Evolutionary conservation across 1,140 invertebrate genomes (phyloP), one percentile per base, ranked within the genome.

Genomic region (Calosoma granatense): DNA sequence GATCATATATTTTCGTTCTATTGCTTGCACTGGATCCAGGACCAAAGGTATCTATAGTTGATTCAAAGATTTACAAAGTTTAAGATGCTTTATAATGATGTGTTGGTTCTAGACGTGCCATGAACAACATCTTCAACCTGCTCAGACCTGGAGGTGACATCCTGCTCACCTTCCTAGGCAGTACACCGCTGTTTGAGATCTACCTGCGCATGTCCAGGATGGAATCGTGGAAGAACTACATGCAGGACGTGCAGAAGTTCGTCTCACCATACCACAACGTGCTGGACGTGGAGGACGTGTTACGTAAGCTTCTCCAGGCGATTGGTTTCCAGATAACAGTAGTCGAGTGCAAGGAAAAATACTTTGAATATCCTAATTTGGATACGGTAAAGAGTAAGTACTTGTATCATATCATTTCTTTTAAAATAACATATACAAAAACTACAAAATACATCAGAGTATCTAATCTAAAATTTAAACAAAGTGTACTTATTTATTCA

Each of bases 1-100:
- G 76, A 86, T 59, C 86, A 89, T 63, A 79, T 81, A 1, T 81
- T 88, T 53, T 91, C 88, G 0, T 90, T 91, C 63, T 89, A 90
- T 65, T 87, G 88, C 60, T 72, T 92, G 0, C 88, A 92, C 62
- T 92, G 88, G 88, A 82, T 90, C 22, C 80, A 82, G 57, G 78
- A 89, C 64, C 81, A 87, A 62, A 78, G 77, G 79, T 88, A 77
- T 74, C 78, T 36, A 36, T 36, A 36, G n/a, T 36, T 36, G n/a
- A 36, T 36, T 36, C 6, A 36, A 9, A 9, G n/a, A 36, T 36
- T 36, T 9, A 36, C n/a, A 9, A 36, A 36, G 6, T 36, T 9
- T 36, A 36, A 36, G 26, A 6, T 36, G 26, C n/a, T 36, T 36
- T 36, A 36, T 9, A 6, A 36, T n/a, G n/a, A n/a, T n/a, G n/a